Conservation (phyloP, 2,113 vertebrate genomes). For the Cranoglanis bouderius region DNA sequence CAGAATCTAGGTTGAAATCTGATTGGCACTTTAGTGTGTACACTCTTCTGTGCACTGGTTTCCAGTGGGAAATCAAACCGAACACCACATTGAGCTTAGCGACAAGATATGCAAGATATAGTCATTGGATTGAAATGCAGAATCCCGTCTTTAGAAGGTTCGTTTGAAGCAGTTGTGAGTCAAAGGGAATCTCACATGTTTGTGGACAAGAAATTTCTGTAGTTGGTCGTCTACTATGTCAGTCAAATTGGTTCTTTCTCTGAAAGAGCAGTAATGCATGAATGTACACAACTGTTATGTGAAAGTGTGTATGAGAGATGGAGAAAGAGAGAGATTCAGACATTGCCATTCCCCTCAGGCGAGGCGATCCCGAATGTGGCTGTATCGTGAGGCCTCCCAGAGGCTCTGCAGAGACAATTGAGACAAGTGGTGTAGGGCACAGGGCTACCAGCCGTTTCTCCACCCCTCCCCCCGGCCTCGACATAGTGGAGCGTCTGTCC, state of each 20-base stretch:
- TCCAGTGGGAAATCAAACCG: neutral
- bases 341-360: conserved; percentile 21
- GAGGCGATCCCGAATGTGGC: conserved; percentile 47
- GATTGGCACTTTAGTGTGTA: neutral
- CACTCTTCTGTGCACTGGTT: neutral
- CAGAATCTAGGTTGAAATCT: neutral
- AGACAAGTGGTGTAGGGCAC: conserved; percentile 53
- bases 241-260: neutral
- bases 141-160: neutral
- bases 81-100: neutral
- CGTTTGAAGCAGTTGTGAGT: neutral
- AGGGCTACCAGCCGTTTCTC: conserved; percentile 54
- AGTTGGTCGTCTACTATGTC: neutral
- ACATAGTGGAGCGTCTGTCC: conserved; percentile 28
- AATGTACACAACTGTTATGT: neutral
- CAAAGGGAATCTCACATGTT: neutral
- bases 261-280: neutral
- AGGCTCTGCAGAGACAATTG: conserved; percentile 45
- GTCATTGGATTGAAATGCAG: neutral
- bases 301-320: neutral
- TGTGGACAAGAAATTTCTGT: neutral
- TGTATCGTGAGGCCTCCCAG: conserved; percentile 31
- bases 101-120: neutral
- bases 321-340: conserved; percentile 2
- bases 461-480: conserved; percentile 30